Conservation (phyloP, 1,140 invertebrate genomes). For the Apolygus lucorum region DNA sequence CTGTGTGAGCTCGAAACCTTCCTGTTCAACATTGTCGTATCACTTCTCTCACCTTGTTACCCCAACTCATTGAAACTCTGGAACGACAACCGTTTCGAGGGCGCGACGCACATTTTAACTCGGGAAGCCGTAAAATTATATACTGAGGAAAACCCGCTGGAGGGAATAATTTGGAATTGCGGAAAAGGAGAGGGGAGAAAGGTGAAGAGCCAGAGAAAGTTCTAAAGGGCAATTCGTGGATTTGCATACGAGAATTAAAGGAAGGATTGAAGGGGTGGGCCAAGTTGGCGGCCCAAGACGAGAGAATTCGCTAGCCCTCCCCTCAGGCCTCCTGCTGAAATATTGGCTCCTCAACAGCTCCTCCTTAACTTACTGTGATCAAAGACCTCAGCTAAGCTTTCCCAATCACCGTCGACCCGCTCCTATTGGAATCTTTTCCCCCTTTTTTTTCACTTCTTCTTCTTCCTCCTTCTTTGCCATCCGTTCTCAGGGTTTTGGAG, state of each 20-base stretch:
- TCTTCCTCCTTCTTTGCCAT: no score
- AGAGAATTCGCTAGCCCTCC: no score
- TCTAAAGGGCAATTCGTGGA: background rate
- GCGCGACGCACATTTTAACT: no score
- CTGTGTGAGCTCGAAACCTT: no score
- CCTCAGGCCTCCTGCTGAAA: background rate
- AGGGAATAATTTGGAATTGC: background rate
- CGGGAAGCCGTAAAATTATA: background rate
- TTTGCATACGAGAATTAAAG: background rate
- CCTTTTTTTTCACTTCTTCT: background rate
- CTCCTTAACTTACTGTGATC: background rate
- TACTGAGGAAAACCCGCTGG: background rate
- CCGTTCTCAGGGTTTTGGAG: no score
- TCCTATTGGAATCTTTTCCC: background rate
- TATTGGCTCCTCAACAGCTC: background rate
- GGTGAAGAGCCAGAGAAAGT: background rate
- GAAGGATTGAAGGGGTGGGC: background rate
- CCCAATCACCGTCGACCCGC: background rate
- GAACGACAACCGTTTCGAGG: no score
- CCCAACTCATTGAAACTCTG: no score
- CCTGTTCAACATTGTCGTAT: no score
- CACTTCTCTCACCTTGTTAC: no score
- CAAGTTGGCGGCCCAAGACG: no score
- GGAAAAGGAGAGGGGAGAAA: no score
- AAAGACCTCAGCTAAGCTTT: background rate